Conservation (phyloP, 2,113 vertebrate species). For the Alces alces region DNA sequence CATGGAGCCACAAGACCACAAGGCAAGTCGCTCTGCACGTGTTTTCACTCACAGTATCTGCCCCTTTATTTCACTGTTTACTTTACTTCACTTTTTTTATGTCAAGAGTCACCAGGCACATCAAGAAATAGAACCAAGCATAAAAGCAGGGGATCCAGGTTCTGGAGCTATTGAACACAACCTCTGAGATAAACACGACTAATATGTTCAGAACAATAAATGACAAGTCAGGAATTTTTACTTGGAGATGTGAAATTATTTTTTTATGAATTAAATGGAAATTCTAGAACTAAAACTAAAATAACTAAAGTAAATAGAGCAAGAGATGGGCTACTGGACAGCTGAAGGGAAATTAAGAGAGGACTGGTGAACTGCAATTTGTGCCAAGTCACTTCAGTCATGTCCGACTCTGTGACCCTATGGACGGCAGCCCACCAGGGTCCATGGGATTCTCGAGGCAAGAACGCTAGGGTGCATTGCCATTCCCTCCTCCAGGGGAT, state of each 20-base stretch:
- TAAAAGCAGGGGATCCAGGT: background rate
- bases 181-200: too few species aligned
- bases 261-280: background rate
- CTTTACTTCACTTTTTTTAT: background rate
- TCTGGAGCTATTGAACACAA: rapidly evolving
- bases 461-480: background rate
- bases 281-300: background rate
- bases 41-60: too few species aligned
- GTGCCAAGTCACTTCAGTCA: rapidly evolving
- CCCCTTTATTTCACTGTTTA: too few species aligned
- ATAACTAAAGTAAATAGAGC: background rate
- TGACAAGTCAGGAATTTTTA: background rate
- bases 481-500: background rate
- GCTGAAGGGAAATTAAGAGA: background rate
- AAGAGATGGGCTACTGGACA: too few species aligned
- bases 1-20: background rate
- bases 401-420: rapidly evolving
- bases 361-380: rapidly evolving
- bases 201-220: background rate
- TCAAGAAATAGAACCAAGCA: background rate
- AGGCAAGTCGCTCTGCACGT: background rate
- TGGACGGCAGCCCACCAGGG: background rate
- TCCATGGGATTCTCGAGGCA: background rate
- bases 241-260: background rate
- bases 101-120: background rate